Evolutionary conservation across 1,140 invertebrate species (phyloP).

Genomic region (Tribolium castaneum): DNA sequence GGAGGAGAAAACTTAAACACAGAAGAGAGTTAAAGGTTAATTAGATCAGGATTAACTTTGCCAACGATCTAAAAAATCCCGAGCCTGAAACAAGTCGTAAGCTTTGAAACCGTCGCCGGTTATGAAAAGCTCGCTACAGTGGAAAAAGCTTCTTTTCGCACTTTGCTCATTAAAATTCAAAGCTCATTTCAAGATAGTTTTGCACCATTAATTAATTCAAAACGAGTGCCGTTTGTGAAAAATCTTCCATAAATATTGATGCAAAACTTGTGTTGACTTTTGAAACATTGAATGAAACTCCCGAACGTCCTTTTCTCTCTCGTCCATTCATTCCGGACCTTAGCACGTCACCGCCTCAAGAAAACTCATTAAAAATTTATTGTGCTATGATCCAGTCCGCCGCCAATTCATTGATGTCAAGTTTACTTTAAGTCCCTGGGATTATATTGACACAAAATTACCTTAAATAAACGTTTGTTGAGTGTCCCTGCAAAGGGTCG

Average conservation of each 20-base stretch:
- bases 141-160: no score
- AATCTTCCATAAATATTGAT: neutral
- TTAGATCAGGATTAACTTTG: neutral
- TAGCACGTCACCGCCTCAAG: neutral
- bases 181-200: no score
- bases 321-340: neutral
- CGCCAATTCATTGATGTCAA: neutral
- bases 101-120: neutral
- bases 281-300: neutral
- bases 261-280: neutral
- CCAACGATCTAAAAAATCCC: neutral
- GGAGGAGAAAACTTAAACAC: no score
- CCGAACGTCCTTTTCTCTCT: no score
- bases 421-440: neutral
- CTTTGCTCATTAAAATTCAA: no score
- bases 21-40: neutral
- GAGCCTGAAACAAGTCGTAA: neutral
- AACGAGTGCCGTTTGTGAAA: neutral
- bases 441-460: constrained; percentile 15
- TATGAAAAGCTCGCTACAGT: neutral
- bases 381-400: neutral
- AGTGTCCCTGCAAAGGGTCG: neutral
- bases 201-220: no score
- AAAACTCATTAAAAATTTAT: neutral
- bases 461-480: constrained; percentile 12